Evolutionary conservation across 1,140 invertebrate genomes (phyloP).

Genomic region (Bombus huntii): DNA sequence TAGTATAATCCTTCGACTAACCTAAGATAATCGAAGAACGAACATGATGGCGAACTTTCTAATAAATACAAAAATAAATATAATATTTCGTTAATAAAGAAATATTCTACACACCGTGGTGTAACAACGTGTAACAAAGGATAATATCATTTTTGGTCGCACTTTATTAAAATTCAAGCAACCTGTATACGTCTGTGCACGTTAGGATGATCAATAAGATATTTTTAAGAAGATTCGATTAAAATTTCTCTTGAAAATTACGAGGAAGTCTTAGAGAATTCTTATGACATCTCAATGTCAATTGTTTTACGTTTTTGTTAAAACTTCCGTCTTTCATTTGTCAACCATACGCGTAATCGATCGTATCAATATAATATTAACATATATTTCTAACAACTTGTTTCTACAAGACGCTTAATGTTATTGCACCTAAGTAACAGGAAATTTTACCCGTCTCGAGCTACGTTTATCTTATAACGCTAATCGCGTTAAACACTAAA

Average conservation of each 20-base stretch:
- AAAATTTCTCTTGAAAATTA: too few relatives aligned
- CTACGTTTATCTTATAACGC: background rate
- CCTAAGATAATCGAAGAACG: background rate
- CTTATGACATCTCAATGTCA: background rate
- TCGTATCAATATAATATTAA: background rate
- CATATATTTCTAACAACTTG: background rate
- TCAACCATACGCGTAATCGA: background rate
- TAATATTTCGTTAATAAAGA: background rate
- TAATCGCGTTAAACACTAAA: constrained; percentile 3
- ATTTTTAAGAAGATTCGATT: too few relatives aligned
- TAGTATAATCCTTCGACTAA: background rate
- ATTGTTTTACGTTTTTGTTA: background rate
- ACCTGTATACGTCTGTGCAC: background rate
- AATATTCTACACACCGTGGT: background rate
- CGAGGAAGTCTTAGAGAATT: background rate
- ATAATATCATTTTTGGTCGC: background rate
- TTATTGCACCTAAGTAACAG: constrained; percentile 31
- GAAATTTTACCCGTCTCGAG: background rate
- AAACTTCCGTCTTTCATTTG: background rate
- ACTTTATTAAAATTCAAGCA: constrained; percentile 7
- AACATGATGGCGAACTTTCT: background rate
- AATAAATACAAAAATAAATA: constrained; percentile 14
- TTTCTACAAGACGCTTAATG: constrained; percentile 31
- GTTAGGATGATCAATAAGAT: too few relatives aligned
- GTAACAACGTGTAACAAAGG: background rate